Evolutionary conservation across 2,113 vertebrate species (phyloP).

Genomic region (Circaetus gallicus): DNA sequence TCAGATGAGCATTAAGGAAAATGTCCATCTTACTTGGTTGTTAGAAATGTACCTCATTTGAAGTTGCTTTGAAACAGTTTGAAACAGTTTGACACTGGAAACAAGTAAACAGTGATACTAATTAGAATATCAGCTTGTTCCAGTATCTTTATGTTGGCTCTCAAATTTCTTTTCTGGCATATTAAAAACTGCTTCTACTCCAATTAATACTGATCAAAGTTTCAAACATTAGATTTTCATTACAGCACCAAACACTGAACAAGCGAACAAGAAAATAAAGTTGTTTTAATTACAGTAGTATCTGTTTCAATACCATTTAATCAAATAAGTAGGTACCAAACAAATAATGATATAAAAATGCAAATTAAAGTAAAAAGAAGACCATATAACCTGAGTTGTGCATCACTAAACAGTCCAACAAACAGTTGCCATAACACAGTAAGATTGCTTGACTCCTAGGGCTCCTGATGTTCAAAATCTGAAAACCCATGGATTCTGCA

Average conservation of each 20-base stretch:
- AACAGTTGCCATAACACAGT: not conserved
- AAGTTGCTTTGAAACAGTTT: not conserved
- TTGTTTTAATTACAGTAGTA: not conserved
- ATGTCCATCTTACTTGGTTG: not conserved
- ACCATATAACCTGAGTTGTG: not conserved
- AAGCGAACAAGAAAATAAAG: not conserved
- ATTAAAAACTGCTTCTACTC: not conserved
- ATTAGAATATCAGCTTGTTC: not conserved
- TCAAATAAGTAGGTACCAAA: not conserved
- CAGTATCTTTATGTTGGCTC: not conserved
- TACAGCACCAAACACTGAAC: not conserved
- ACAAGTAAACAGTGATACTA: not conserved
- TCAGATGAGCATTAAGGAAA: not conserved
- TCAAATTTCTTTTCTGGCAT: not conserved
- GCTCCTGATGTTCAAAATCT: not conserved
- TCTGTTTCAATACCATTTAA: not conserved
- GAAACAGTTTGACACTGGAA: not conserved
- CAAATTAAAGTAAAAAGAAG: not conserved
- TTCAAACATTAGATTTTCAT: conserved; percentile 1
- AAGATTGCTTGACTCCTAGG: not conserved
- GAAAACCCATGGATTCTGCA: not conserved
- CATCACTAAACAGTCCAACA: not conserved
- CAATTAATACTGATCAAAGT: conserved; percentile 34
- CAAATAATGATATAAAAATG: not conserved
- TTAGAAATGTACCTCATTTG: not conserved